Conservation (phyloP, 2,888 invertebrate species). For the Lobophora halterata region DNA sequence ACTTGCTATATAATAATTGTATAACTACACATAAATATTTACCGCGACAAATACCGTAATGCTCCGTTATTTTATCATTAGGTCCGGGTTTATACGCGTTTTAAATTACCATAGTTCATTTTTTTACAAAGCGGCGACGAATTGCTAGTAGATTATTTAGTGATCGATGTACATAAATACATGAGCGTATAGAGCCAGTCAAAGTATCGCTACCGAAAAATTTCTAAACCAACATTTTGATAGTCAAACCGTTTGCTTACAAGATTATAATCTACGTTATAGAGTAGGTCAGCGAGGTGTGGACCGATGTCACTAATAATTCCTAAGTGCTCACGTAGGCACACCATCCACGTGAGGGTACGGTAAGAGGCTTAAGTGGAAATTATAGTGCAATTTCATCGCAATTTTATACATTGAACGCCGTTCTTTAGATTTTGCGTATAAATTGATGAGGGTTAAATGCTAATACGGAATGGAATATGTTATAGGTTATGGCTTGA, state of each 20-base stretch:
- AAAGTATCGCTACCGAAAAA: too few relatives aligned
- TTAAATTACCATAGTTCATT: too few relatives aligned
- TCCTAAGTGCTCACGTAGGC: conserved; percentile 56
- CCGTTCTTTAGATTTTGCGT: conserved; percentile 30
- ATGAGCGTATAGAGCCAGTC: too few relatives aligned
- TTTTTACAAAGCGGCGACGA: too few relatives aligned
- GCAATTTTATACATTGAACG: conserved; percentile 36
- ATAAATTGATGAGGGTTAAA: conserved; percentile 31
- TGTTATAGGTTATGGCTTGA: conserved; percentile 16
- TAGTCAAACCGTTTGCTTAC: conserved; percentile 29
- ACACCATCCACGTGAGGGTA: conserved; percentile 43
- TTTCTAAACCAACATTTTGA: conserved; percentile 8
- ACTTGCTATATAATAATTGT: too few relatives aligned
- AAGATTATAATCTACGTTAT: conserved; percentile 32
- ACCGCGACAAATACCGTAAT: too few relatives aligned
- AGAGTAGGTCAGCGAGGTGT: conserved; percentile 40
- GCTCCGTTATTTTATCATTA: too few relatives aligned
- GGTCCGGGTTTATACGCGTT: too few relatives aligned
- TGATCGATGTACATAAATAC: too few relatives aligned
- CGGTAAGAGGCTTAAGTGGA: conserved; percentile 51
- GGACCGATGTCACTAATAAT: conserved; percentile 49
- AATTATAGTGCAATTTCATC: conserved; percentile 49
- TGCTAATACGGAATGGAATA: conserved; percentile 20
- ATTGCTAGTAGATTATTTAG: too few relatives aligned
- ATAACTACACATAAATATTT: too few relatives aligned